A percentile compares a stretch with the other conserved stretches of the same genome.
Evolutionary conservation across 2,888 invertebrate genomes (phyloP).

Genomic region (Synanthedon vespiformis): DNA sequence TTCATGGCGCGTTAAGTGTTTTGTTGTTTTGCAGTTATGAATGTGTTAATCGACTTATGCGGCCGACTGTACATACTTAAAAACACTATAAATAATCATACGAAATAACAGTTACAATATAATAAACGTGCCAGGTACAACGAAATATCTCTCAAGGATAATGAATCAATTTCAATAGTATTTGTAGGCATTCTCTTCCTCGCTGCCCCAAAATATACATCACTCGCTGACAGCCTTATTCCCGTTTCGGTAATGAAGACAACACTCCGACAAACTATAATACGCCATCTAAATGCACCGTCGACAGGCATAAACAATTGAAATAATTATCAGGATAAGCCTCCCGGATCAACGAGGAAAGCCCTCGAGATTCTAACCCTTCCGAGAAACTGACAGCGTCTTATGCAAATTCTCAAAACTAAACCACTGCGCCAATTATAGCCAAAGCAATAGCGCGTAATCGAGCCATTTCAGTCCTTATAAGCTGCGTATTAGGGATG

Average conservation of each 20-base stretch:
- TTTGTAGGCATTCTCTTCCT: conserved; percentile 4
- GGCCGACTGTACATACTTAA: too few species aligned
- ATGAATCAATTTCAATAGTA: too few species aligned
- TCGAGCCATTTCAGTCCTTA: too few species aligned
- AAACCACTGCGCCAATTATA: conserved; percentile 15
- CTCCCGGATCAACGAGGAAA: conserved; percentile 51
- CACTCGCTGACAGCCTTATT: conserved; percentile 41
- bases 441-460: rapidly evolving
- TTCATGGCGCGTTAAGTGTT: too few species aligned
- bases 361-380: conserved; percentile 67
- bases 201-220: conserved; percentile 39
- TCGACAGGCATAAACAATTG: conserved; percentile 70
- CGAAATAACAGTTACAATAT: too few species aligned
- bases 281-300: conserved; percentile 68
- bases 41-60: too few species aligned
- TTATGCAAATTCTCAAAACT: conserved; percentile 66
- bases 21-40: too few species aligned
- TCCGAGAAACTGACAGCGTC: conserved; percentile 60
- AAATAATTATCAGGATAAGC: conserved; percentile 71
- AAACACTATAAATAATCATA: too few species aligned
- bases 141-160: too few species aligned
- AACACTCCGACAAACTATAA: conserved; percentile 62
- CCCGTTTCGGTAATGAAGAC: conserved; percentile 52
- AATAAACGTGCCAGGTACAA: too few species aligned
- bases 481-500: conserved; percentile 1